Evolutionary conservation across 2,113 vertebrate genomes (phyloP).

Genomic region (Apaloderma vittatum): DNA sequence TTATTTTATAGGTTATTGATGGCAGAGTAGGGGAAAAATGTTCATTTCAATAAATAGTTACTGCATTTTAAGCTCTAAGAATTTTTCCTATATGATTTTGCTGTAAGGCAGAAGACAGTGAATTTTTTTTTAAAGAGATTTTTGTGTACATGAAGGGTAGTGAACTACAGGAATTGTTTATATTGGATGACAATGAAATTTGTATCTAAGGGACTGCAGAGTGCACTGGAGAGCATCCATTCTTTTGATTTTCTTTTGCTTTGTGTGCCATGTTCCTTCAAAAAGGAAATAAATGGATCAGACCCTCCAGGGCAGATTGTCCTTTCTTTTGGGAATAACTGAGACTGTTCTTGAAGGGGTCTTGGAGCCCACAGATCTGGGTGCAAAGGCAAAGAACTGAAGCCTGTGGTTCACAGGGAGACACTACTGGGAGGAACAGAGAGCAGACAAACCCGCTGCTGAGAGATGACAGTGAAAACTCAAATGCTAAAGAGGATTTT

Average conservation of each 20-base stretch:
- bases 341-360: background rate
- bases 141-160: background rate
- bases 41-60: background rate
- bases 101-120: background rate
- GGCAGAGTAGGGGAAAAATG: background rate
- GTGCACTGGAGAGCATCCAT: background rate
- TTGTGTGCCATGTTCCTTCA: background rate
- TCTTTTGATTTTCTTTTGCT: background rate
- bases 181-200: background rate
- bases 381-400: background rate
- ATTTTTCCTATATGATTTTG: background rate
- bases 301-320: background rate
- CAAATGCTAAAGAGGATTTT: background rate
- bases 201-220: background rate
- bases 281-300: background rate
- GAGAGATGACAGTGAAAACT: background rate
- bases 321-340: background rate
- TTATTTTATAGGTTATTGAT: background rate
- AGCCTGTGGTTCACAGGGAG: background rate
- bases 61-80: background rate
- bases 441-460: background rate
- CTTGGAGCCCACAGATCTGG: background rate
- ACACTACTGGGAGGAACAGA: background rate
- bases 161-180: background rate
- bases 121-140: background rate